Evolutionary conservation across 1,140 invertebrate species (phyloP).

Genomic region (Lineus longissimus): DNA sequence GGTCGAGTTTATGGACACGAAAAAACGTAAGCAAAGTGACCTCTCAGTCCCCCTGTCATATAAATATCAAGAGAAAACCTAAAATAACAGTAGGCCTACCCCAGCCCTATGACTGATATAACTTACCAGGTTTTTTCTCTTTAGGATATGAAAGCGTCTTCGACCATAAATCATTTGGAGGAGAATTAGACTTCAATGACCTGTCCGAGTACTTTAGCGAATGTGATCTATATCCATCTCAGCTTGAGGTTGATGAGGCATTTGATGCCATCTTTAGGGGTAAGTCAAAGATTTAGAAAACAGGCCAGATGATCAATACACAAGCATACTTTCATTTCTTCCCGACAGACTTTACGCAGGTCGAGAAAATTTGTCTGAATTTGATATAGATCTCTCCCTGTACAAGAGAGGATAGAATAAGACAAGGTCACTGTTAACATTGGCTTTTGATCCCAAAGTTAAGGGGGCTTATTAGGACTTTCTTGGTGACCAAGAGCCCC

Average conservation of each 20-base stretch:
- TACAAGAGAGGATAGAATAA: too few relatives aligned
- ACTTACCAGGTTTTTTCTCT: not conserved
- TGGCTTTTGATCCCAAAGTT: too few relatives aligned
- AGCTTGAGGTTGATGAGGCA: slow-evolving; percentile 42
- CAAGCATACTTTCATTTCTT: not conserved
- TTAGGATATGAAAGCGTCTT: slow-evolving; percentile 49
- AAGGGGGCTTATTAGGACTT: too few relatives aligned
- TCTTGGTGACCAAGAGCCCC: too few relatives aligned
- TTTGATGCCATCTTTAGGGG: slow-evolving; percentile 37
- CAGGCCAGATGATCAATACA: not conserved
- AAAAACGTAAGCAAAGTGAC: slow-evolving; percentile 38
- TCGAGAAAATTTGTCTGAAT: too few relatives aligned
- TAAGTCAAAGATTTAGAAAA: slow-evolving; percentile 7
- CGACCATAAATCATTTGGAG: slow-evolving; percentile 45
- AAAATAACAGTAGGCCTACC: too few relatives aligned
- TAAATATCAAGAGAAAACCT: too few relatives aligned
- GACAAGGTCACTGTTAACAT: too few relatives aligned
- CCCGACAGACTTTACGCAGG: not conserved
- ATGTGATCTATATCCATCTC: slow-evolving; percentile 45
- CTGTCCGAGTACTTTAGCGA: slow-evolving; percentile 46
- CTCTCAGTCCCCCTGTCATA: too few relatives aligned
- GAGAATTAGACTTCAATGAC: slow-evolving; percentile 39
- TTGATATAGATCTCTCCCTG: too few relatives aligned
- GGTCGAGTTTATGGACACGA: slow-evolving; percentile 40
- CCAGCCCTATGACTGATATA: too few relatives aligned